Evolutionary conservation across 2,888 invertebrate species (phyloP).

Genomic region (Mimumesa dahlbomi): DNA sequence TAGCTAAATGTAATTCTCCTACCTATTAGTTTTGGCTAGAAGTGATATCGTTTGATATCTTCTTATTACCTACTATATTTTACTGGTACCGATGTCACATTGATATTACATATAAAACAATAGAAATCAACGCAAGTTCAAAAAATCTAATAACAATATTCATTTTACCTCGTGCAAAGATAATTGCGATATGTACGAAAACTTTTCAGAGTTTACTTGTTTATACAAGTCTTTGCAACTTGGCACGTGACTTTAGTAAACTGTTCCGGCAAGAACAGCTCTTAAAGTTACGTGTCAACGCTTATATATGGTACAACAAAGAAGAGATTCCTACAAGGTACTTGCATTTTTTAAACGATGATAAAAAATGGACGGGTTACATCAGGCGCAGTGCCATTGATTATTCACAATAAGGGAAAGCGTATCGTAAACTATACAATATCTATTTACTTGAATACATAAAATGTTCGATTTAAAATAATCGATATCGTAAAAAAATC

Average conservation of each 20-base stretch:
- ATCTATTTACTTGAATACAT: background rate
- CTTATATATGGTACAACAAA: conserved; percentile 9
- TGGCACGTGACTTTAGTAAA: background rate
- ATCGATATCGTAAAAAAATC: background rate
- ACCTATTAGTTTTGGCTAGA: conserved; percentile 47
- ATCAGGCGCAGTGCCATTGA: conserved; percentile 39
- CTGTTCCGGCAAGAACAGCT: too few species aligned
- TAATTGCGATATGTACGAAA: conserved; percentile 44
- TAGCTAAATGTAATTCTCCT: conserved; percentile 33
- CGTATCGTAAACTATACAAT: background rate
- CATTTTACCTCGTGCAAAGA: conserved; percentile 14
- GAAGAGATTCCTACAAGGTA: conserved; percentile 11
- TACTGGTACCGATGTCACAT: conserved; percentile 18
- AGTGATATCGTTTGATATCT: conserved; percentile 27
- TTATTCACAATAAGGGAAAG: conserved; percentile 18
- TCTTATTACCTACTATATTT: conserved; percentile 6
- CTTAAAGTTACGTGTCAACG: background rate
- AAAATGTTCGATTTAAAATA: background rate
- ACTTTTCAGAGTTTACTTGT: conserved; percentile 5
- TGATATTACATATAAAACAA: conserved; percentile 38
- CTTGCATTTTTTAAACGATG: conserved; percentile 25
- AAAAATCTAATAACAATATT: conserved; percentile 26
- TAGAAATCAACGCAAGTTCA: conserved; percentile 20
- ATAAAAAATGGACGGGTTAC: conserved; percentile 61
- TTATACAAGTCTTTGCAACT: conserved; percentile 2